Percentiles rank a stretch among this genome's conserved stretches.
Evolutionary conservation across 2,797 vertebrate species (phyloP).

Genomic region (Salarias fasciatus): DNA sequence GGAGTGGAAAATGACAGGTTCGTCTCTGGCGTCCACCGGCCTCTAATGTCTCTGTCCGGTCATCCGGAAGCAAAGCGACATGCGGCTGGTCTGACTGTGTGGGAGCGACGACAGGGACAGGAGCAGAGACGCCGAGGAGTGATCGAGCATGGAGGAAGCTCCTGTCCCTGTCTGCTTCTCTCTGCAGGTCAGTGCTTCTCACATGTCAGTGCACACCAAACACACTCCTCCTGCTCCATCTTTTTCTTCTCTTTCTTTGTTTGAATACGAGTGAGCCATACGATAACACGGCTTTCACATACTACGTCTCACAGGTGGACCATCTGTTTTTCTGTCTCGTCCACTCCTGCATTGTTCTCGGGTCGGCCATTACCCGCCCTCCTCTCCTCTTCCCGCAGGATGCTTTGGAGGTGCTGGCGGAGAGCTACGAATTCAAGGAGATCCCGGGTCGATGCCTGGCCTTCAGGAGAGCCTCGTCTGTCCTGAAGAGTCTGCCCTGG

Average conservation of each 20-base stretch:
- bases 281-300: background rate
- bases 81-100: slow-evolving; percentile 27
- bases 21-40: slow-evolving; percentile 53
- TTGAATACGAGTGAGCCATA: background rate
- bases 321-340: background rate
- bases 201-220: slow-evolving; percentile 57
- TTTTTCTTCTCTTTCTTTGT: slow-evolving; percentile 14
- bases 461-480: slow-evolving; percentile 89
- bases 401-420: slow-evolving; percentile 91
- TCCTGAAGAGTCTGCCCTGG: slow-evolving; percentile 91
- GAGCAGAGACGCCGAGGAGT: slow-evolving; percentile 13
- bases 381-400: slow-evolving; percentile 78
- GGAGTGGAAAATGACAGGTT: slow-evolving; percentile 72
- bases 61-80: slow-evolving; percentile 63
- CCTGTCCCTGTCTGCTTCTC: slow-evolving; percentile 48
- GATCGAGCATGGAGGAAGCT: slow-evolving; percentile 15
- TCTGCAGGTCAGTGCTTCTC: slow-evolving; percentile 60
- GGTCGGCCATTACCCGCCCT: slow-evolving; percentile 8
- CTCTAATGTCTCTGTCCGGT: slow-evolving; percentile 56
- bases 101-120: slow-evolving; percentile 19
- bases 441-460: slow-evolving; percentile 78
- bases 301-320: background rate
- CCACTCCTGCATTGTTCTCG: background rate
- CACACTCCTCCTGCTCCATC: slow-evolving; percentile 25
- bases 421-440: slow-evolving; percentile 89